Evolutionary conservation across 2,113 vertebrate genomes (phyloP).

Genomic region (Chunga burmeisteri): DNA sequence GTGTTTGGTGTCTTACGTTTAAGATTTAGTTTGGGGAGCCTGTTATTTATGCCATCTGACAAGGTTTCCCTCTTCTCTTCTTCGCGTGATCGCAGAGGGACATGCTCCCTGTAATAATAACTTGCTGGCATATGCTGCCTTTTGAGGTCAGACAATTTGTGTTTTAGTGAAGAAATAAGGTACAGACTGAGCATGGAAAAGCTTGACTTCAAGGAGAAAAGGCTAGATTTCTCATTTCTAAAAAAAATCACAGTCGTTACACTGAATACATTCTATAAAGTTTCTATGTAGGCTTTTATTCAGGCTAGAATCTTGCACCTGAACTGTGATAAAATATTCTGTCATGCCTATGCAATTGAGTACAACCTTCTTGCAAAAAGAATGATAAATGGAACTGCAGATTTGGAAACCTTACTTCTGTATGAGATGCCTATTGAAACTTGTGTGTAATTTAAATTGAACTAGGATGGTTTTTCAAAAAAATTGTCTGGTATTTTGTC

Average conservation of each 20-base stretch:
- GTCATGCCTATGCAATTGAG: neutral
- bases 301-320: neutral
- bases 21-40: neutral
- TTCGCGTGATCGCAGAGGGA: neutral
- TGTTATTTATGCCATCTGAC: neutral
- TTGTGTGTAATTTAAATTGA: neutral
- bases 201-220: neutral
- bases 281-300: neutral
- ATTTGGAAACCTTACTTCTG: neutral
- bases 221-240: neutral
- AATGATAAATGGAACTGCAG: neutral
- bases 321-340: neutral
- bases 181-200: neutral
- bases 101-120: neutral
- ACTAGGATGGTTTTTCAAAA: neutral
- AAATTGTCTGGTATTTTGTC: neutral
- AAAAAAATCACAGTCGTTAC: neutral
- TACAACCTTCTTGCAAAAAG: neutral
- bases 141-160: neutral
- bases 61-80: neutral
- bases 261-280: neutral
- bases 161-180: neutral
- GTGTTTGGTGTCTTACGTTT: neutral
- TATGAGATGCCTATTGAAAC: neutral
- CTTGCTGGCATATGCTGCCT: neutral